phyloP scores from a whole-genome alignment of 1,140 invertebrate genomes.

The Acromyrmex heyeri region DNA sequence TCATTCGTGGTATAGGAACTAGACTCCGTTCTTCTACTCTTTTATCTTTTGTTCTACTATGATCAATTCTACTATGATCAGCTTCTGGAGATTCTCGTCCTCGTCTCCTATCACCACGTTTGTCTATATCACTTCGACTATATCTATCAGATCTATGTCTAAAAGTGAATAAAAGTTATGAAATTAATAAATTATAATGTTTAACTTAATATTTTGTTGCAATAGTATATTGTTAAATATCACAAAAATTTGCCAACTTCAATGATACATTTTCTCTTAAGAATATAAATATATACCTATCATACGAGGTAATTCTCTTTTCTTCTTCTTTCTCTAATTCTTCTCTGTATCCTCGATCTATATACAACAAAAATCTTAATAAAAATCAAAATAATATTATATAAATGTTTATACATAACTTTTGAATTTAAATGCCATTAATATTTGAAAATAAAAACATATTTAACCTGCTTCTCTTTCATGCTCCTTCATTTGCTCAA shows the following conservation, averaged over 20 bases:
- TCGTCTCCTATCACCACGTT: slow-evolving; percentile 82
- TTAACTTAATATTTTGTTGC: slow-evolving; percentile 13
- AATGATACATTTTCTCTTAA: slow-evolving; percentile 3
- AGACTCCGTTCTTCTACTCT: slow-evolving; percentile 82
- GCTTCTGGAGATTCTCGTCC: slow-evolving; percentile 84
- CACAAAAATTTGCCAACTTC: background rate
- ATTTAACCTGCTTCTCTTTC: slow-evolving; percentile 93
- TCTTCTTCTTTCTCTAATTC: slow-evolving; percentile 85
- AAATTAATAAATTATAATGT: slow-evolving; percentile 20
- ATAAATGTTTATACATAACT: slow-evolving; percentile 17
- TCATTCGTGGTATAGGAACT: slow-evolving; percentile 86
- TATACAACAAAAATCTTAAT: slow-evolving; percentile 62
- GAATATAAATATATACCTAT: slow-evolving; percentile 80
- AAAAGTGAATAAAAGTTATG: slow-evolving; percentile 2
- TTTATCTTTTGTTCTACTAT: slow-evolving; percentile 82
- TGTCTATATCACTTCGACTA: slow-evolving; percentile 79
- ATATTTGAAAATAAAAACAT: background rate
- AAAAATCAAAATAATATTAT: slow-evolving; percentile 41
- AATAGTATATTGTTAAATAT: background rate
- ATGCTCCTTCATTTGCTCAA: slow-evolving; percentile 97
- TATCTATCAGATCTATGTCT: slow-evolving; percentile 81
- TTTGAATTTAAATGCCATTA: background rate
- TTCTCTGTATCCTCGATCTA: slow-evolving; percentile 87
- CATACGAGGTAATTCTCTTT: slow-evolving; percentile 83
- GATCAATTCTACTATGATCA: slow-evolving; percentile 78